These are phyloP conservation scores for Macrosoma leucophasiata DNA, from an alignment of 2,888 invertebrate genomes.

Conservation along the genomic window DNA sequence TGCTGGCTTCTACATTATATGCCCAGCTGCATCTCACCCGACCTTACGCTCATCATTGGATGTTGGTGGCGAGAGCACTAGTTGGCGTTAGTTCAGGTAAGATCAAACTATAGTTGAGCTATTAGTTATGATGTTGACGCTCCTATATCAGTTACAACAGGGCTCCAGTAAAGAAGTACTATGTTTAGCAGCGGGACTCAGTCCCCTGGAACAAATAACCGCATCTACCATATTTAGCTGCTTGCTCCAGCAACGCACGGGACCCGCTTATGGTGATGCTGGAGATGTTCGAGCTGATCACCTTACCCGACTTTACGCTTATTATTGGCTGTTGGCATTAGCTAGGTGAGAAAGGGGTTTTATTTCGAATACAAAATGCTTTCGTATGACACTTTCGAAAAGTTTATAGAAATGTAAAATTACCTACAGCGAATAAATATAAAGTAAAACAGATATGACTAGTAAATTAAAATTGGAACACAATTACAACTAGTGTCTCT, in stretches of 20 bases:
- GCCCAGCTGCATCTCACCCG: constrained; percentile 83
- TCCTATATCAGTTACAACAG: constrained; percentile 87
- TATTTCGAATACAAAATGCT: too few relatives aligned
- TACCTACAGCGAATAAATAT: too few relatives aligned
- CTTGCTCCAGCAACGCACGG: constrained; percentile 82
- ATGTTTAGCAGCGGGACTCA: constrained; percentile 89
- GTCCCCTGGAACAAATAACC: constrained; percentile 90
- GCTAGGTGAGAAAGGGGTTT: too few relatives aligned
- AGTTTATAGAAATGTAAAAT: too few relatives aligned
- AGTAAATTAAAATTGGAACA: too few relatives aligned
- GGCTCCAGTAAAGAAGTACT: constrained; percentile 87
- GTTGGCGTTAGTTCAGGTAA: constrained; percentile 89
- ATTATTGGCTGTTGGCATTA: too few relatives aligned
- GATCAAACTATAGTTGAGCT: too few relatives aligned
- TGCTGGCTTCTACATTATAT: constrained; percentile 82
- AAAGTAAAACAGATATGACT: too few relatives aligned
- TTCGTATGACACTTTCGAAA: too few relatives aligned
- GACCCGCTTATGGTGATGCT: constrained; percentile 82
- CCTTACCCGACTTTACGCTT: too few relatives aligned
- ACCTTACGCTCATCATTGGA: constrained; percentile 80
- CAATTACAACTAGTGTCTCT: too few relatives aligned
- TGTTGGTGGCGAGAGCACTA: constrained; percentile 85
- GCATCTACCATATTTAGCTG: constrained; percentile 89
- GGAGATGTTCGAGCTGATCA: constrained; percentile 81
- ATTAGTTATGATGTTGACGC: too few relatives aligned